Base-by-base conservation (phyloP, 2,888 invertebrate genomes). In the Marronus borbonicus region DNA sequence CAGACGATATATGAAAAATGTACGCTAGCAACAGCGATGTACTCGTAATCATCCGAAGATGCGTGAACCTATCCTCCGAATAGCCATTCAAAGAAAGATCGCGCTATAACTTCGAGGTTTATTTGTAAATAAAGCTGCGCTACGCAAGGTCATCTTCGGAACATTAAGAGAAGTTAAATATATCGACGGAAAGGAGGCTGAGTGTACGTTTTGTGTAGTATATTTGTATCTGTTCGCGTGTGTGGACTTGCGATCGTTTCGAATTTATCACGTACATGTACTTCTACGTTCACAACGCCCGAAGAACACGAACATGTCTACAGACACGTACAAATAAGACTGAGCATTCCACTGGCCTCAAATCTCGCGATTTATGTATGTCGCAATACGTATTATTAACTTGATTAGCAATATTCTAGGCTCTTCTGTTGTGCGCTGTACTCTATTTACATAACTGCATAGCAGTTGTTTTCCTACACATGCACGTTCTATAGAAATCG, bases 161-260 rank as follows among this genome's bases (percentile, higher is more conserved):
- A 74, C 58, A 60, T 58, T 74, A 60, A 60, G 55, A 74, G 58
- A 74, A 31, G 74, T 58, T 74, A 74, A 74, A 74, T 60, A 58
- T 58, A 74, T 74, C 74, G 50, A 69, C 69, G 69, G 69, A 50
- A 69, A 69, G 52, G 50, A 50, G 69, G 24, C 50, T 31, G 69
- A 69, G 14, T 31, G 28, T 31, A 28, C 62, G 62, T 62, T 62
- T 62, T 28, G 31, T 28, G 28, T 62, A 62, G 10, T 31, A 55
- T 20, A 55, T 17, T n/a, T 55, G 20, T 20, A 20, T 55, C 17
- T 55, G 4, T 55, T 20, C 55, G 55, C 8, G 20, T 36, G 60
- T 62, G 14, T 31, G 62, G n/a, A 31, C 31, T 14, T 28, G 62
- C 20, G 55, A 58, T 58, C 55, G 2, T 62, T 62, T 62, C 62